phyloP scores from a whole-genome alignment of 2,888 invertebrate genomes.

The Sericinus montela region DNA sequence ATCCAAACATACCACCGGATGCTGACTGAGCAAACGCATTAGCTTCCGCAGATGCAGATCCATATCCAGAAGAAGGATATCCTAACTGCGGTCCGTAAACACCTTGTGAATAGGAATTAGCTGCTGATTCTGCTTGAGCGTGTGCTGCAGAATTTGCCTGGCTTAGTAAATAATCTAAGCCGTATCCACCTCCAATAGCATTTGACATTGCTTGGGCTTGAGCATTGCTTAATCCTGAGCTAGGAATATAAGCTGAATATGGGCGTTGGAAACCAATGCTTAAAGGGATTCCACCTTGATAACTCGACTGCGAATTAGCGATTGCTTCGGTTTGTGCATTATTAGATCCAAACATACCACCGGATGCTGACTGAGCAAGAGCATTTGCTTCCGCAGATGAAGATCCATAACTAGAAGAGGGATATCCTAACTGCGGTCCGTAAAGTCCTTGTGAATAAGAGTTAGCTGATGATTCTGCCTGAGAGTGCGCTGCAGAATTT shows the following conservation, averaged over 20 bases:
- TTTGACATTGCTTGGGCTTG: slow-evolving; percentile 21
- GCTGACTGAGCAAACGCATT: background rate
- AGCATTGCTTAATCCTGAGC: slow-evolving; percentile 8
- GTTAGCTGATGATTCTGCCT: slow-evolving; percentile 1
- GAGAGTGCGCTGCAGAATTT: slow-evolving; percentile 19
- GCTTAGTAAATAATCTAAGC: background rate
- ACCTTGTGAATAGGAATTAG: background rate
- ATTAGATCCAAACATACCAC: background rate
- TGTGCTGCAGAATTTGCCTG: background rate
- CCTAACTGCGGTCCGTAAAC: background rate
- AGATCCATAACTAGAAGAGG: background rate
- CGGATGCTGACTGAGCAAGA: background rate
- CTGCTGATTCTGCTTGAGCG: background rate
- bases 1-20: background rate
- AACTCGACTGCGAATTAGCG: slow-evolving; percentile 10
- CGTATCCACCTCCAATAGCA: background rate
- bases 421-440: background rate
- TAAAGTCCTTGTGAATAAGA: background rate
- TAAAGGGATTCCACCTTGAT: background rate
- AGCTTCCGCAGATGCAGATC: background rate
- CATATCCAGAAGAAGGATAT: background rate
- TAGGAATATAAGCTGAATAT: background rate
- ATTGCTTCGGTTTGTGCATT: background rate
- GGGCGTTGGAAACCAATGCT: background rate
- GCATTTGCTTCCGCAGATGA: background rate